Evolutionary conservation across 2,113 vertebrate species (phyloP), one percentile per base, ranked within the genome.

Genomic region (Machaerirhynchus nigripectus): DNA sequence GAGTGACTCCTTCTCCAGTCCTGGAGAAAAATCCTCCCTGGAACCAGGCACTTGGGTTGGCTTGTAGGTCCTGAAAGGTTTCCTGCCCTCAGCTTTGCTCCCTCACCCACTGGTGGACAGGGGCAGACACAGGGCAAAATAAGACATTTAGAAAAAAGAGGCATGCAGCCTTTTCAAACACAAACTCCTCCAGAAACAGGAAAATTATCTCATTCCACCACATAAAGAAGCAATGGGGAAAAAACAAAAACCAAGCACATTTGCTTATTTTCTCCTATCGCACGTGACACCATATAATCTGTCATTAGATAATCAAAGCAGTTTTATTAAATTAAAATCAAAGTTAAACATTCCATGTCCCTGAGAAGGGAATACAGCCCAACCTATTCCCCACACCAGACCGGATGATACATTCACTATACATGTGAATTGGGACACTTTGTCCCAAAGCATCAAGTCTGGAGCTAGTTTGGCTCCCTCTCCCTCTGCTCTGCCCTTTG

Each of bases 291-390:
- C 26, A 55, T 31, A 47, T 57, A 73, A 75, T 52, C 33, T 49
- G 24, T 52, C n/a, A 61, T 76, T 40, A 80, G 61, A 87, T 53
- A 75, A 90, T 88, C 76, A 93, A 77, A 92, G 46, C 11, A 67
- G 9, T 52, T 90, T 94, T 78, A 90, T 92, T 97, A 52, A 67
- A 84, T 49, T 64, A 56, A 82, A 84, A 88, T 30, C 55, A 83
- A 10, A 80, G 7, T 84, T 77, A 80, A 70, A 77, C 33, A 83
- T 49, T 26, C 6, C 9, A 1, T 39, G 7, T 71, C 42, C 35
- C 40, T 35, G 28, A 81, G 63, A 85, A 85, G 27, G 31, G 24
- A 90, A n/a, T 24, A 18, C 39, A 87, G 53, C 76, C 23, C 67
- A 82, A 28, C 24, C 37, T 39, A 26, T 53, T 71, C 11, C 26